These are phyloP conservation scores for Acrobasis consociella DNA, from an alignment of 2,888 invertebrate species.

Conservation along the genomic window DNA sequence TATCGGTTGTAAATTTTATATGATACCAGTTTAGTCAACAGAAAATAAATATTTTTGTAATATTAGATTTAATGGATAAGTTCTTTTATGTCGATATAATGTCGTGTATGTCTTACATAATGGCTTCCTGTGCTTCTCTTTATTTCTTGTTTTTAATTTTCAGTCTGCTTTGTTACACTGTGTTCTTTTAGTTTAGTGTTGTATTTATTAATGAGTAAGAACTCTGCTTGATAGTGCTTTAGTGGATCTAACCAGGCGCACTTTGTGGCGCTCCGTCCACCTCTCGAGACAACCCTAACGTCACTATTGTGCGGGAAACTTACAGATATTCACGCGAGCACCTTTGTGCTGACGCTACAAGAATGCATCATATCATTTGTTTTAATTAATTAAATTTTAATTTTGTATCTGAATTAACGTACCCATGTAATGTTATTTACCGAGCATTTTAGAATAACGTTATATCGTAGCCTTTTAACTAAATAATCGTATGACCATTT, in stretches of 20 bases:
- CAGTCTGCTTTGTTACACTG: conserved; percentile 50
- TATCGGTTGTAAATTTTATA: conserved; percentile 27
- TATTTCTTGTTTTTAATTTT: conserved; percentile 38
- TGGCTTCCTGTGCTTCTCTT: conserved; percentile 24
- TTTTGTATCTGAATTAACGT: conserved; percentile 67
- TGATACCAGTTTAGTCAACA: conserved; percentile 12
- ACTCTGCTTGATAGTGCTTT: conserved; percentile 40
- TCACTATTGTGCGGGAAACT: conserved; percentile 43
- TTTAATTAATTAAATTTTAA: conserved; percentile 77
- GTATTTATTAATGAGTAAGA: conserved; percentile 44
- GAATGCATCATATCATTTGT: conserved; percentile 84
- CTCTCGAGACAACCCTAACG: conserved; percentile 28
- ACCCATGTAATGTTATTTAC: conserved; percentile 63
- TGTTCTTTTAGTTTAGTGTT: conserved; percentile 68
- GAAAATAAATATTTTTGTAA: conserved; percentile 14
- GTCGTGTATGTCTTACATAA: conserved; percentile 15
- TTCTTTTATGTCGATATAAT: neutral
- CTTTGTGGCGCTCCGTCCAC: neutral
- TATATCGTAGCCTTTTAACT: conserved; percentile 41
- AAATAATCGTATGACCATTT: conserved; percentile 51
- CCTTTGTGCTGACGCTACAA: conserved; percentile 69
- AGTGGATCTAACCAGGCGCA: neutral
- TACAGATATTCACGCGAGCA: conserved; percentile 59
- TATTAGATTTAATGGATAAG: conserved; percentile 3
- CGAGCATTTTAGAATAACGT: conserved; percentile 52